Evolutionary conservation across 1,140 invertebrate species (phyloP).

Genomic region (Nasonia vitripennis): DNA sequence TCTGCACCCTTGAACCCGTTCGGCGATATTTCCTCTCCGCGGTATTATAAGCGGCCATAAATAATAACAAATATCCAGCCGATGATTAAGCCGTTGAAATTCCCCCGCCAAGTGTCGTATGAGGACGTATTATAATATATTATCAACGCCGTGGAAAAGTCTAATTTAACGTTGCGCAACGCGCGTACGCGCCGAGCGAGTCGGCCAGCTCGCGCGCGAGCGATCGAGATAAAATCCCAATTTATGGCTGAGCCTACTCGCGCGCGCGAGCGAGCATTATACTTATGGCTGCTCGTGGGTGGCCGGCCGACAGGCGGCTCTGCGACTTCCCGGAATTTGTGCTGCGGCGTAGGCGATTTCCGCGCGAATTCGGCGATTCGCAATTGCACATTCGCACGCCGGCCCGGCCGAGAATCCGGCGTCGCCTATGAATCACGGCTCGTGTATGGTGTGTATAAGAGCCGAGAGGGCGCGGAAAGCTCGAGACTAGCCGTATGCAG

Average conservation of each 20-base stretch:
- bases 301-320: conserved; percentile 60
- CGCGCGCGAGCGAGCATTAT: conserved; percentile 64
- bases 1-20: background rate
- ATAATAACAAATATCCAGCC: background rate
- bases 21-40: background rate
- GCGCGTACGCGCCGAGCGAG: conserved; percentile 12
- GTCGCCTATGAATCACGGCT: background rate
- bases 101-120: background rate
- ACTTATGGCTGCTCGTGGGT: conserved; percentile 73
- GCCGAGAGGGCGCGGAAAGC: background rate
- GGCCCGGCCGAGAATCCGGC: too few relatives aligned
- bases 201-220: conserved; percentile 11
- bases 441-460: background rate
- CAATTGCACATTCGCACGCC: too few relatives aligned
- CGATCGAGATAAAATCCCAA: conserved; percentile 72
- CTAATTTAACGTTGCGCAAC: conserved; percentile 67
- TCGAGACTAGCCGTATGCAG: background rate
- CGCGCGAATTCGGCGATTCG: background rate
- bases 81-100: conserved; percentile 12
- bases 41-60: background rate
- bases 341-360: background rate
- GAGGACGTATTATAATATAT: background rate
- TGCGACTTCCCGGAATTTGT: conserved; percentile 66
- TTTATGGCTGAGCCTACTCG: conserved; percentile 66
- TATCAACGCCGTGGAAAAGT: conserved; percentile 21